Evolutionary conservation across 2,888 invertebrate genomes (phyloP), one percentile per base, ranked within the genome.

Genomic region (Sepiola atlantica): DNA sequence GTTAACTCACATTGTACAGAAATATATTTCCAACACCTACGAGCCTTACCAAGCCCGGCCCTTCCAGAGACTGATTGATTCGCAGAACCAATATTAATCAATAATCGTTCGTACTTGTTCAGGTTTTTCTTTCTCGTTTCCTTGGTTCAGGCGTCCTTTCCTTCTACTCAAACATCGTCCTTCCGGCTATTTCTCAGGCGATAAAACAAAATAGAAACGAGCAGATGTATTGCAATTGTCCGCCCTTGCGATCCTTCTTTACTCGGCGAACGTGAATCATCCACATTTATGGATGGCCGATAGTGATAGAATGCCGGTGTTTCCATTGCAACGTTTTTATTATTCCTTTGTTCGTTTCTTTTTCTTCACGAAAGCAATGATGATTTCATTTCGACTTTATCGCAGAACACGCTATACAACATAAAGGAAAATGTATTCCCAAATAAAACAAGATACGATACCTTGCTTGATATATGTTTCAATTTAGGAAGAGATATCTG

Each of bases 1-100:
- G 77, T 77, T 77, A 77, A 77, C 77, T n/a, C 77, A 77, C 77
- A 77, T 77, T 77, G 77, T 77, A 77, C 77, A 77, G 77, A 77
- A 77, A 77, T 77, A 77, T 77, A 77, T 77, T n/a, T 77, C 77
- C 77, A 77, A 77, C 77, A 77, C 77, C n/a, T 77, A 77, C n/a
- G 77, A 77, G 77, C 77, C 77, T 77, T 77, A 77, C n/a, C 77
- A n/a, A 16, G 77, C 32, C 77, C 77, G 77, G 77, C 77, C 77
- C n/a, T n/a, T 10, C 77, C n/a, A n/a, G n/a, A 45, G n/a, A 21
- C 77, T 77, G 77, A 77, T 77, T 77, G n/a, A 77, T 77, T 77
- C 77, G 18, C 77, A 77, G n/a, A 18, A 12, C n/a, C n/a, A 32
- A 77, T 77, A 77, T 77, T 77, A 77, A 77, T 77, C 77, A 32